Conservation (phyloP, 2,113 vertebrate species). For the Phodopus roborovskii region DNA sequence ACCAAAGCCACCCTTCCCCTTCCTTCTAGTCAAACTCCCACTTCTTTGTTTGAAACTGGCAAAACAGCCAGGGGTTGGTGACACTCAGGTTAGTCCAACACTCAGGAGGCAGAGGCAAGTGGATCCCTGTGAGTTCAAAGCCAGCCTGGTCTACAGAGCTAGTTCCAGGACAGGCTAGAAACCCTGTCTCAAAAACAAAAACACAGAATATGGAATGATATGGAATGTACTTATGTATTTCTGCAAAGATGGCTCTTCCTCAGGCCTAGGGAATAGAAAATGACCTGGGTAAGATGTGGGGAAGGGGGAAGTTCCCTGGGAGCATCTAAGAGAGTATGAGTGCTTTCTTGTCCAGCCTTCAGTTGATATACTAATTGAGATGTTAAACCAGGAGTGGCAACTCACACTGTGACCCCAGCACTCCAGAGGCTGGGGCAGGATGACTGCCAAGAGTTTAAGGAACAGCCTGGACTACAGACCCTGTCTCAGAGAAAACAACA, state of each 20-base stretch:
- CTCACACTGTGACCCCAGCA: background rate
- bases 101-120: too few species aligned
- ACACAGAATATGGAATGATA: background rate
- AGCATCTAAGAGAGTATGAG: background rate
- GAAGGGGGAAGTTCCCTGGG: background rate
- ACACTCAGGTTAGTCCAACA: too few species aligned
- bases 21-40: background rate
- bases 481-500: background rate
- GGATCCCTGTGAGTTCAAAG: too few species aligned
- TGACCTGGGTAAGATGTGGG: too few species aligned
- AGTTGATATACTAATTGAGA: background rate
- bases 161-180: too few species aligned
- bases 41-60: background rate
- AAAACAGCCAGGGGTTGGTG: background rate
- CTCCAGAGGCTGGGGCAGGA: background rate
- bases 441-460: background rate
- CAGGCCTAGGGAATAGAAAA: background rate
- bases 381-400: background rate
- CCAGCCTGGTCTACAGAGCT: too few species aligned
- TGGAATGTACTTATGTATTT: too few species aligned
- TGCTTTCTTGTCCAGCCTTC: background rate
- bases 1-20: background rate
- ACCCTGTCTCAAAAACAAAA: too few species aligned
- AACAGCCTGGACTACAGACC: background rate
- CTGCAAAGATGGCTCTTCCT: background rate